Evolutionary conservation across 2,113 vertebrate genomes (phyloP).

Genomic region (Chiloscyllium plagiosum): DNA sequence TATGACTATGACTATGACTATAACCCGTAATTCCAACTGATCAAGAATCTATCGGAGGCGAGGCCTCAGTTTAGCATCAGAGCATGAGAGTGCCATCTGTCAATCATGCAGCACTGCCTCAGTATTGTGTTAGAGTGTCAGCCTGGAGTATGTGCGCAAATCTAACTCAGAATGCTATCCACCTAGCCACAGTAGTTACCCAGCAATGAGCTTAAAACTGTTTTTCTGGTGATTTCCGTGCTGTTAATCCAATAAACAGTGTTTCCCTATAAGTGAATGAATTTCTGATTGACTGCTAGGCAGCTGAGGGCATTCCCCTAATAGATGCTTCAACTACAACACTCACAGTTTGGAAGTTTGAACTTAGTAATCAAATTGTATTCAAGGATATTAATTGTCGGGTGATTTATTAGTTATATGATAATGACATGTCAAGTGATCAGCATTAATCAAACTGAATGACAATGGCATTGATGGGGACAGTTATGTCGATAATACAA

Average conservation of each 20-base stretch:
- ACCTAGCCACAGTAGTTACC: neutral
- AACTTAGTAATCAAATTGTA: neutral
- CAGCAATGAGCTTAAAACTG: neutral
- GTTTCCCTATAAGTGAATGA: neutral
- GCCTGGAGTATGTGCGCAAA: neutral
- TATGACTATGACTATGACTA: too few relatives aligned
- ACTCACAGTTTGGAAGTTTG: neutral
- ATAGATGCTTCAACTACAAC: neutral
- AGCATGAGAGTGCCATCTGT: neutral
- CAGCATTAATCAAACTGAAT: neutral
- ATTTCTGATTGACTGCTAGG: neutral
- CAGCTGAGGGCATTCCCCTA: neutral
- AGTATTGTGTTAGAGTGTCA: neutral
- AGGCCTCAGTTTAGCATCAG: neutral
- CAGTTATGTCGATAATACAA: neutral
- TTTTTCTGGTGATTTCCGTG: neutral
- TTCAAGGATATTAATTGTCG: neutral
- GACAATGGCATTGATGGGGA: neutral
- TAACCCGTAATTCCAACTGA: too few relatives aligned
- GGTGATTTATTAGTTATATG: neutral
- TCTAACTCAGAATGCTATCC: neutral
- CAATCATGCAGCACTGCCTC: neutral
- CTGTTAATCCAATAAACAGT: neutral
- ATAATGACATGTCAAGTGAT: slow-evolving; percentile 2
- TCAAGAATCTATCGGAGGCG: neutral